Evolutionary conservation across 2,113 vertebrate genomes (phyloP).

Genomic region (Paramormyrops kingsleyae): DNA sequence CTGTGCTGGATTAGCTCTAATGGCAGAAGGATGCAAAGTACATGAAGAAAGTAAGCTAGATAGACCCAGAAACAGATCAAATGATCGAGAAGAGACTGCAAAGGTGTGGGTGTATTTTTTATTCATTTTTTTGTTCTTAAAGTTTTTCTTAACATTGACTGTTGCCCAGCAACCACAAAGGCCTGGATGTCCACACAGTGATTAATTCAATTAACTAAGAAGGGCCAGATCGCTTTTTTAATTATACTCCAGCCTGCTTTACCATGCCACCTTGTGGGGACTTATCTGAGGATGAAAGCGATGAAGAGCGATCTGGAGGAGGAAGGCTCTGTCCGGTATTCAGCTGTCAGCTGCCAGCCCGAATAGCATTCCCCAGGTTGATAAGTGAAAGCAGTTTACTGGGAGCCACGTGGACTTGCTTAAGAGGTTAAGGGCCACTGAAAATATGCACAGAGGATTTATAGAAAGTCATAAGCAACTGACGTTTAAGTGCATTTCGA

Average conservation of each 20-base stretch:
- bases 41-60: not conserved
- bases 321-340: not conserved
- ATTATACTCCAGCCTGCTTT: not conserved
- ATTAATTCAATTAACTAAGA: constrained; percentile 4
- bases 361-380: not conserved
- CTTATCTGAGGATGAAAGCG: not conserved
- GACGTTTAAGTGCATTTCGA: not conserved
- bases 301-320: not conserved
- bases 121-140: not conserved
- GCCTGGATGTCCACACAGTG: not conserved
- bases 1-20: not conserved
- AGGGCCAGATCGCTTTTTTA: not conserved
- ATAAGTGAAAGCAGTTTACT: constrained; percentile 1
- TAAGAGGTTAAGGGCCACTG: not conserved
- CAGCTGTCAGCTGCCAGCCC: not conserved
- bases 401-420: not conserved
- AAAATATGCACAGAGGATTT: not conserved
- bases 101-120: not conserved
- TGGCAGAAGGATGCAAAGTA: not conserved
- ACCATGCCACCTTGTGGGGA: not conserved
- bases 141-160: constrained; percentile 2
- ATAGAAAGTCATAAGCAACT: not conserved
- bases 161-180: constrained; percentile 6
- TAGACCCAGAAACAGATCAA: not conserved
- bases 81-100: not conserved